A percentile compares a stretch with the other conserved stretches of the same genome.
These are phyloP conservation scores for Pedionomus torquatus DNA, from an alignment of 2,113 vertebrate species.

Conservation along the genomic window DNA sequence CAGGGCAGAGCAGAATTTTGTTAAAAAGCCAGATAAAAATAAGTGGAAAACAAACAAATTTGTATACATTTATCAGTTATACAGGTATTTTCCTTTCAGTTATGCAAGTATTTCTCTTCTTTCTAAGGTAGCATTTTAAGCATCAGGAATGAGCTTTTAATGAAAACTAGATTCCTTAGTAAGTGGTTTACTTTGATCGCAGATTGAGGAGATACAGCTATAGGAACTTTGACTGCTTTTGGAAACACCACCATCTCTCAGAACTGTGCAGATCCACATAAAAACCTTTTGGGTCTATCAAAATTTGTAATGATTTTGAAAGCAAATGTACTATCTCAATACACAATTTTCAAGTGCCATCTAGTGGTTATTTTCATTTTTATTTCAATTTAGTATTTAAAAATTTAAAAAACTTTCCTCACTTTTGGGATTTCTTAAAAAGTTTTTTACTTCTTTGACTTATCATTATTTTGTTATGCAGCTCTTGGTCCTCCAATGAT, in stretches of 20 bases:
- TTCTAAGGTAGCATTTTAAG: background rate
- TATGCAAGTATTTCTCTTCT: background rate
- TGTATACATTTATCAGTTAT: background rate
- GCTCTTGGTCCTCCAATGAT: background rate
- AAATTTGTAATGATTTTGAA: background rate
- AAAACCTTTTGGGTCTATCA: background rate
- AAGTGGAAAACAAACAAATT: background rate
- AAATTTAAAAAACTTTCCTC: background rate
- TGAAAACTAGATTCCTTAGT: background rate
- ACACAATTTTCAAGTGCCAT: conserved; percentile 69
- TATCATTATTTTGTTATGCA: background rate
- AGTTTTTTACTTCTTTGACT: background rate
- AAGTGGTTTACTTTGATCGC: background rate
- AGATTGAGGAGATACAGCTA: background rate
- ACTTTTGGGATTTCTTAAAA: too few relatives aligned
- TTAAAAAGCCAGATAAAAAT: background rate
- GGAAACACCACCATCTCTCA: background rate
- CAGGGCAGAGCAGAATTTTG: background rate
- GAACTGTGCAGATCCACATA: background rate
- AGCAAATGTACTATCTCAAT: background rate
- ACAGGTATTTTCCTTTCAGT: background rate
- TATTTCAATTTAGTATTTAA: background rate
- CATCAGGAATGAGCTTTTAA: background rate
- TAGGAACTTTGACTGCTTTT: background rate
- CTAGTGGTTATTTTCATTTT: conserved; percentile 72